phyloP scores from a whole-genome alignment of 2,888 invertebrate species.

The Hirudinaria manillensis region DNA sequence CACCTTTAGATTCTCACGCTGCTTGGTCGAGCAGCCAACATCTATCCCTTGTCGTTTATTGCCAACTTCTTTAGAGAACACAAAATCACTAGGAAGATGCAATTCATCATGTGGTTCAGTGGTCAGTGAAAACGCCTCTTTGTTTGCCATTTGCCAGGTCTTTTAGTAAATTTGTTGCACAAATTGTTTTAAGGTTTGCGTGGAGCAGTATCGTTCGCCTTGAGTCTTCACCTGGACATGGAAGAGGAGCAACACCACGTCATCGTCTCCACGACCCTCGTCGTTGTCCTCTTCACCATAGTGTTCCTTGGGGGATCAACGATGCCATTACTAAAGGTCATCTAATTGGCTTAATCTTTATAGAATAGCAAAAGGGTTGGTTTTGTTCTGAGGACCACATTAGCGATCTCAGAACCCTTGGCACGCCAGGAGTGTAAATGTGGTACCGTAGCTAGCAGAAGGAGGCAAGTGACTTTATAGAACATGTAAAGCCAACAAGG shows the following conservation, averaged over 20 bases:
- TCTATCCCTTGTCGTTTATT: conserved; percentile 85
- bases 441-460: too few relatives aligned
- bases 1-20: conserved; percentile 53
- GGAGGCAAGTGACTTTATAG: too few relatives aligned
- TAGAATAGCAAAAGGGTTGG: neutral
- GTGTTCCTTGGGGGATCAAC: conserved; percentile 92
- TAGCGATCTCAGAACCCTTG: too few relatives aligned
- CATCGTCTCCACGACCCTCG: conserved; percentile 93
- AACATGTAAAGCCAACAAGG: too few relatives aligned
- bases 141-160: neutral
- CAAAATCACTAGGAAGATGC: conserved; percentile 94
- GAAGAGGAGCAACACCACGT: conserved; percentile 84
- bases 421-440: neutral
- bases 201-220: conserved; percentile 94
- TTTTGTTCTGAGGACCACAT: too few relatives aligned
- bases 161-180: neutral
- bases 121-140: conserved; percentile 57
- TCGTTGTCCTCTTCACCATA: conserved; percentile 91
- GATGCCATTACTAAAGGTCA: conserved; percentile 81
- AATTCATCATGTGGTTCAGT: conserved; percentile 99
- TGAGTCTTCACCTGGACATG: conserved; percentile 76
- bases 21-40: conserved; percentile 88
- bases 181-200: conserved; percentile 62
- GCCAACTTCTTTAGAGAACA: conserved; percentile 94
- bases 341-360: neutral